phyloP scores from a whole-genome alignment of 2,113 vertebrate species.

The Lepus americanus region DNA sequence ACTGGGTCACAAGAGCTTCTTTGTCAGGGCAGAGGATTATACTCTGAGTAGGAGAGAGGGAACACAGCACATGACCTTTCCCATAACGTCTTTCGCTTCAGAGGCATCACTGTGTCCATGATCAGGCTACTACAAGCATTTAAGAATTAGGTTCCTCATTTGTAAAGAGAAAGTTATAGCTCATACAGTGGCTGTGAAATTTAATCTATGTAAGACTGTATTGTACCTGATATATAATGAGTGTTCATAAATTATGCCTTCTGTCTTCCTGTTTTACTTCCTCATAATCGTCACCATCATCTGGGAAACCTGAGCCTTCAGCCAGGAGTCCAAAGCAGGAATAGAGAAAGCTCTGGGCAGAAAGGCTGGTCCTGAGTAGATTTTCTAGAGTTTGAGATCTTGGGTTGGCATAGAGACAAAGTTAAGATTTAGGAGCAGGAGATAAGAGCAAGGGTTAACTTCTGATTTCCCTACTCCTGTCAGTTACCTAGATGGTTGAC shows the following conservation, averaged over 20 bases:
- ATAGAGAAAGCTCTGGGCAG: background rate
- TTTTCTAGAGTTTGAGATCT: background rate
- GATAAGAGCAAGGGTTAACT: background rate
- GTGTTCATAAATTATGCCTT: background rate
- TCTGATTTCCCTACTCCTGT: background rate
- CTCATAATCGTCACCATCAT: background rate
- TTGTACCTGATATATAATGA: background rate
- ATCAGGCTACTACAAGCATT: background rate
- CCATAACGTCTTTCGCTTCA: background rate
- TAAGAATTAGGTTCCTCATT: background rate
- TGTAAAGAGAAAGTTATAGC: background rate
- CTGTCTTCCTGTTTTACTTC: no score
- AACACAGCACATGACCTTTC: background rate
- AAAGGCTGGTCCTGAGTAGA: background rate
- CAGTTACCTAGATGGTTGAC: background rate
- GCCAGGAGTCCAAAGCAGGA: background rate
- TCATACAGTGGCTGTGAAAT: background rate
- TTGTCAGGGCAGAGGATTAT: accelerated
- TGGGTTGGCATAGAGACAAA: background rate
- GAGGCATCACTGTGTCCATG: background rate
- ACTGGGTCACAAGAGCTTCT: background rate
- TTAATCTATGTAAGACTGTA: background rate
- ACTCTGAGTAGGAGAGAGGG: slow-evolving; percentile 23
- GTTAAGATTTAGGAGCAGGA: background rate
- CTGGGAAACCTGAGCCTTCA: background rate